Base-by-base conservation (phyloP, 2,113 vertebrate genomes). In the Morone chrysops region DNA sequence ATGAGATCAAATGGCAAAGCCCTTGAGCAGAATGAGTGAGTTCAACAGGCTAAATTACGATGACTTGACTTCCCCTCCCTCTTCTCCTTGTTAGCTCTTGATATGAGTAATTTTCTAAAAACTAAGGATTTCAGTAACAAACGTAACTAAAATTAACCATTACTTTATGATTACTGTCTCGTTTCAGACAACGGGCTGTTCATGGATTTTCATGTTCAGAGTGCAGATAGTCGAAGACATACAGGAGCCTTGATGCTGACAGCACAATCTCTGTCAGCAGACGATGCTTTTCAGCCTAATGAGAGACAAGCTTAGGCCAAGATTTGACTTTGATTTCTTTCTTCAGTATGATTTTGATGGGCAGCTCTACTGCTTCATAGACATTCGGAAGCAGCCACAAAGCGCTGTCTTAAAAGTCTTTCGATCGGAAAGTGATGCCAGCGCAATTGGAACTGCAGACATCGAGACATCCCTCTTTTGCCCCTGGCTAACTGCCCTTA, bases 381-480 rank as follows among this genome's bases (percentile, higher is more conserved):
- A 83, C 61, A 85, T 67, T 81, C 36, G 5, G 59, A 69, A 66
- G 70, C 60, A 63, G 73, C 53, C 72, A 56, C 74, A 70, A 78
- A 71, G 59, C 75, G 66, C 72, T 61, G 43, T 61, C 70, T 72
- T 48, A 45, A 73, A 78, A 78, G 69, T 75, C 62, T 38, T 57
- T 81, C 51, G 45, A 83, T 85, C 14, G 53, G 25, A 84, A 89
- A 87, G 70, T 48, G 53, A 83, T 69, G 67, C 50, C 80, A 54
- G 73, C 79, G 78, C 69, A 66, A 57, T 75, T 81, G 80, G 77
- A 70, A 60, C 59, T 67, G 67, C 61, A 71, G 67, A 60, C 22
- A 50, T 20, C 54, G 63, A 80, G 71, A 88, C 78, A 66, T 71
- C 75, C 63, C 68, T 63, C 54, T 70, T 84, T 76, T 70, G 72